Base-by-base conservation (phyloP, 64 coral and sea anemone species). In the Dendrophyllia cribrosa region DNA sequence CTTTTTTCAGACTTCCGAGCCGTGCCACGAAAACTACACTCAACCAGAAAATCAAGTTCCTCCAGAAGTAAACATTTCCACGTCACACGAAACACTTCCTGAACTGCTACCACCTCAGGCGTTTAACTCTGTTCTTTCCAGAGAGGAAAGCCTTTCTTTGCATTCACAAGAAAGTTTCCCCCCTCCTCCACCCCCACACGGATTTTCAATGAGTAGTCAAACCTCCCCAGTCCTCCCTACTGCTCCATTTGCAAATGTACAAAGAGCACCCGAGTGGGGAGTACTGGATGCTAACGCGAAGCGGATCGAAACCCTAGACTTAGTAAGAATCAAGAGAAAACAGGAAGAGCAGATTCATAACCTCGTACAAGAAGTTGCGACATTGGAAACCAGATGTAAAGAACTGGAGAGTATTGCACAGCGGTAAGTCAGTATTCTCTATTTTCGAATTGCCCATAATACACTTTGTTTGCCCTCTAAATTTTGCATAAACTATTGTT, bases 261-360 rank as follows among this genome's bases (percentile, higher is more conserved):
- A 44, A 49, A 84, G 63, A 43, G 20, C 60, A n/a, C 61, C 80
- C 34, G 60, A 84, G 16, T 66, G 61, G 43, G 60, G 80, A 23
- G 20, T 65, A 9, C 61, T 45, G 34, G 80, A 84, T 24, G 80
- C 60, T 21, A 65, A 49, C 14, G 62, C 80, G 12, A 20, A 67
- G 62, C 43, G 61, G 45, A 84, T 66, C 10, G 80, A 84, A 68
- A 84, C 50, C 61, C 80, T 44, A 23, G 34, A 84, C n/a, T 67
- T 84, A 43, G 62, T 84, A 11, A 10, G 34, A n/a, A 67, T 67
- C 9, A 84, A 67, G 11, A 84, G 80, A 50, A 84, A 84, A 14
- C 80, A 47, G 9, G 80, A 84, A 84, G 80, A 84, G 43, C 80
- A 84, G 80, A 65, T 67, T 50, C 61, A 65, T 20, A 84, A 68